These are phyloP conservation scores for Paedocypris sp. DNA, from an alignment of 2,113 vertebrate genomes.

Conservation along the genomic window DNA sequence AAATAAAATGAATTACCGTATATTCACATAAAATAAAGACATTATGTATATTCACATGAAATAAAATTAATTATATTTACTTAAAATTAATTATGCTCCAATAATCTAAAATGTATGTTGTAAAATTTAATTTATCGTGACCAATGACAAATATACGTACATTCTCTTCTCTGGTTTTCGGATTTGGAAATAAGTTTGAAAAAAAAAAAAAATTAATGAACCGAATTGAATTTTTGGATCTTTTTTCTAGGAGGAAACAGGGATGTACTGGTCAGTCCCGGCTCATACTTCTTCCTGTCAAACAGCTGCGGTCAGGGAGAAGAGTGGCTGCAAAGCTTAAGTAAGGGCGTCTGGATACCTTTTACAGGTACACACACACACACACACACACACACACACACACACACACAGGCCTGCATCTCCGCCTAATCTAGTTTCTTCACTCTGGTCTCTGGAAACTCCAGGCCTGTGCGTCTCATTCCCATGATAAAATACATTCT, in stretches of 20 bases:
- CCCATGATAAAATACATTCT: background rate
- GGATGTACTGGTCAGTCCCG: constrained; percentile 61
- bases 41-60: too few species aligned
- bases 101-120: too few species aligned
- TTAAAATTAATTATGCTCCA: too few species aligned
- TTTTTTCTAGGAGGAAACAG: constrained; percentile 48
- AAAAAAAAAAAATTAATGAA: too few species aligned
- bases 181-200: too few species aligned
- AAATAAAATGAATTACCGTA: too few species aligned
- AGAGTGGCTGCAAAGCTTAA: constrained; percentile 65
- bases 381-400: background rate
- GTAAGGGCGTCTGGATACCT: constrained; percentile 66
- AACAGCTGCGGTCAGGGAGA: constrained; percentile 65
- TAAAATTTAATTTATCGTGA: background rate
- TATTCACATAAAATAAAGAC: too few species aligned
- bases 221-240: background rate
- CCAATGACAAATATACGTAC: too few species aligned
- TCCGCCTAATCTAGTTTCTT: background rate
- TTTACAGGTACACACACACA: constrained; percentile 53
- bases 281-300: constrained; percentile 66
- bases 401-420: background rate
- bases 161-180: too few species aligned
- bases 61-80: too few species aligned
- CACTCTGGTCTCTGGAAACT: background rate
- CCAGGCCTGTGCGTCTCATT: background rate